phyloP scores from a whole-genome alignment of 2,113 vertebrate species.

The Anhinga rufa region DNA sequence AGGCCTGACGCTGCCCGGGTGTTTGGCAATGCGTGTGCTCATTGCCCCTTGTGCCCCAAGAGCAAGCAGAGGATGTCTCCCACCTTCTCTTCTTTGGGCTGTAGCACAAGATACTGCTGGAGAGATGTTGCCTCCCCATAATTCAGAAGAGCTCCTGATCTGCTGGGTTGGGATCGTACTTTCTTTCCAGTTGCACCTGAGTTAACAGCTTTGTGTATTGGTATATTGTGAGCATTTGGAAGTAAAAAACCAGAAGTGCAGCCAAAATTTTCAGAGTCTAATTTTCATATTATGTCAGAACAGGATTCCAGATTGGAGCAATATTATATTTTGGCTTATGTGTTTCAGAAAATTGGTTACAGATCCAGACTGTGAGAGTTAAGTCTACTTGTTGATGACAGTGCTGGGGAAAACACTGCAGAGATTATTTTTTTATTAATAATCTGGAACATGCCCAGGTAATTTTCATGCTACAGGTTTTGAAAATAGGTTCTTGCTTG shows the following conservation, averaged over 20 bases:
- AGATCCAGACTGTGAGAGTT: conserved; percentile 1
- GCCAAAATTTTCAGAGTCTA: conserved; percentile 26
- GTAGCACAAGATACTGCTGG: background rate
- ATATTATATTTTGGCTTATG: conserved; percentile 34
- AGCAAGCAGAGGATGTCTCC: background rate
- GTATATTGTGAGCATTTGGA: background rate
- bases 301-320: conserved; percentile 46
- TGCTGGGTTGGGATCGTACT: background rate
- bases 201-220: background rate
- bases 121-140: background rate
- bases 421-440: background rate
- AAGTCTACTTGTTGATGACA: conserved; percentile 35
- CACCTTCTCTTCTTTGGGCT: background rate
- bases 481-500: background rate
- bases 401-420: background rate
- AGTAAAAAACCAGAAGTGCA: background rate
- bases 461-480: background rate
- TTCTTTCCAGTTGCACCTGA: background rate
- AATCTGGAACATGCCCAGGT: background rate
- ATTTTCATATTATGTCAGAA: conserved; percentile 60
- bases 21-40: background rate
- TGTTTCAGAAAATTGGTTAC: conserved; percentile 48
- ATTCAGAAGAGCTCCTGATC: background rate
- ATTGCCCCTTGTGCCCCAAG: fast-evolving
- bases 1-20: fast-evolving